Conservation (phyloP, 2,888 invertebrate genomes). For the Lasioglossum calceatum region DNA sequence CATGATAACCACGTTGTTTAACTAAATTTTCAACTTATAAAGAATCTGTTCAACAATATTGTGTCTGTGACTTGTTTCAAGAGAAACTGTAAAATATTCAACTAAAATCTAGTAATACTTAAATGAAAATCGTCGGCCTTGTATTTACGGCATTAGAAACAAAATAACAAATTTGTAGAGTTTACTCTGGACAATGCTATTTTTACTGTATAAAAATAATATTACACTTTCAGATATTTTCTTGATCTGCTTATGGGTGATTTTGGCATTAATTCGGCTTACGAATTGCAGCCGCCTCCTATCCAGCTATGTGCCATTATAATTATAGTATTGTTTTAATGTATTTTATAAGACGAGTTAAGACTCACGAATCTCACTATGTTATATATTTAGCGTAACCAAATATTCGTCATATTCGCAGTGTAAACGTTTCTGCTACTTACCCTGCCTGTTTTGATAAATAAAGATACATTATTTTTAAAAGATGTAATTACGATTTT, state of each 20-base stretch:
- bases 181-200: not conserved
- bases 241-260: slow-evolving; percentile 86
- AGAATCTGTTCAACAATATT: not conserved
- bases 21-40: not conserved
- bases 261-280: slow-evolving; percentile 82
- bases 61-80: too few species aligned
- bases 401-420: not conserved
- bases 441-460: not conserved
- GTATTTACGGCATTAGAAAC: not conserved
- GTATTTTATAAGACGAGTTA: not conserved
- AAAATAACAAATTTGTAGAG: not conserved
- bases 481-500: not conserved
- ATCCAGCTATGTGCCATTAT: accelerated
- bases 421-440: not conserved
- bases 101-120: not conserved
- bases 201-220: not conserved
- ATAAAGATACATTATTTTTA: not conserved
- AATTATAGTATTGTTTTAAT: not conserved
- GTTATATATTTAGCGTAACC: not conserved
- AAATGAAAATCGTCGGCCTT: not conserved
- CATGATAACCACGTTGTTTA: not conserved
- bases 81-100: not conserved
- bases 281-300: not conserved
- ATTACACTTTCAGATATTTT: slow-evolving; percentile 86
- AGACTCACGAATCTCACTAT: not conserved